phyloP scores from a whole-genome alignment of 2,113 vertebrate genomes.

The Chaetorhynchus papuensis region DNA sequence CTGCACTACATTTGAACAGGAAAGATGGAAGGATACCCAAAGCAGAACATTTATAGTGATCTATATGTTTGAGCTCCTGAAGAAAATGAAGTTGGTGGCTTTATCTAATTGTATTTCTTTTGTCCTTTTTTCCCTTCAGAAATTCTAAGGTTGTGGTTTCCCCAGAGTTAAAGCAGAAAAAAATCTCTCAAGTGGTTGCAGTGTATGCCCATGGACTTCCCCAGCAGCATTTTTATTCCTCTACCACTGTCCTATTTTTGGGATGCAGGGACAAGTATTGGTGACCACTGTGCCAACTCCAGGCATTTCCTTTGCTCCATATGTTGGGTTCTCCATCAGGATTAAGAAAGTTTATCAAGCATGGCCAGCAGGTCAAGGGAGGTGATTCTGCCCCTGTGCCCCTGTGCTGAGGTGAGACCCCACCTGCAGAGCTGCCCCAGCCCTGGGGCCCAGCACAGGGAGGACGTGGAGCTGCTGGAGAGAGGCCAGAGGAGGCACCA shows the following conservation, averaged over 20 bases:
- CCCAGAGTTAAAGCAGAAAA: neutral
- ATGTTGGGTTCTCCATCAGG: neutral
- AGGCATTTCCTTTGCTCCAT: neutral
- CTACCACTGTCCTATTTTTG: neutral
- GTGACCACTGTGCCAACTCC: neutral
- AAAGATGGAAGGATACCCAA: neutral
- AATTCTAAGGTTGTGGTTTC: neutral
- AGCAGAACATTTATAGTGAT: neutral
- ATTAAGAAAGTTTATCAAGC: neutral
- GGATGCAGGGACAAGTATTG: neutral
- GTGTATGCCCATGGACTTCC: neutral
- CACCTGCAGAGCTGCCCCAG: neutral
- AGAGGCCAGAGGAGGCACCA: neutral
- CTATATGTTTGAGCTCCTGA: neutral
- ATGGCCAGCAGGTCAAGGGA: neutral
- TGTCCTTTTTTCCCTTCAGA: neutral
- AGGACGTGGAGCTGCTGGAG: neutral
- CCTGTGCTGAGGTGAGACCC: neutral
- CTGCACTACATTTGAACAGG: neutral
- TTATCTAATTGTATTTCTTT: neutral
- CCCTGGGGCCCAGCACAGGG: neutral
- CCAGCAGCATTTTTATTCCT: neutral
- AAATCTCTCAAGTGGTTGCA: neutral
- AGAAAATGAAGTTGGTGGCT: neutral
- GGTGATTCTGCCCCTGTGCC: accelerated